phyloP scores from a whole-genome alignment of 2,888 invertebrate genomes.

The Celastrina argiolus region DNA sequence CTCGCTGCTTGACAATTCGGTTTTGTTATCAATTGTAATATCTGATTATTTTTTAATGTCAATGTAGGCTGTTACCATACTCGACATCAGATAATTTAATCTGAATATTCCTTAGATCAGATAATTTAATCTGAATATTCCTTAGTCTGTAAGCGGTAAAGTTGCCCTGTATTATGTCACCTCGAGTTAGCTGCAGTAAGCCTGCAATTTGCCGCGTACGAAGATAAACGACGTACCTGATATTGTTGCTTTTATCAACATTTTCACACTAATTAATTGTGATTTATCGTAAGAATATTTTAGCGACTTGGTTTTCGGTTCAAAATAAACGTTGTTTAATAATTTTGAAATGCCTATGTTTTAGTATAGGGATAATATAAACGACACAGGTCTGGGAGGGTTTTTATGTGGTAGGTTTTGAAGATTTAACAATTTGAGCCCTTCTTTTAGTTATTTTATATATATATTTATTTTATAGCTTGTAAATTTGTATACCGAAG shows the following conservation, averaged over 20 bases:
- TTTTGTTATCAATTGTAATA: too few relatives aligned
- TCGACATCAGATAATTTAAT: neutral
- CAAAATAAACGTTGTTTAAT: neutral
- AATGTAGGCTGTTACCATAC: neutral
- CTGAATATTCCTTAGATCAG: too few relatives aligned
- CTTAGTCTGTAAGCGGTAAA: slow-evolving; percentile 28
- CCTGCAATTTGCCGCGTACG: slow-evolving; percentile 18
- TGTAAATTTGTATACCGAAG: too few relatives aligned
- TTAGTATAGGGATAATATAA: too few relatives aligned
- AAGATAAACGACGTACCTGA: slow-evolving; percentile 19
- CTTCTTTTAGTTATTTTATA: too few relatives aligned
- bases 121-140: neutral
- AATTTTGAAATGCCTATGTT: too few relatives aligned
- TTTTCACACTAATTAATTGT: slow-evolving; percentile 2
- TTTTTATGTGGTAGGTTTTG: too few relatives aligned
- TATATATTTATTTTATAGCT: too few relatives aligned
- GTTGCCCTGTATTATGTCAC: slow-evolving; percentile 34
- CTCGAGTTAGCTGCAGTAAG: slow-evolving; percentile 34
- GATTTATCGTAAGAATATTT: slow-evolving; percentile 11
- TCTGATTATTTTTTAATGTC: too few relatives aligned
- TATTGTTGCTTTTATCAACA: slow-evolving; percentile 5
- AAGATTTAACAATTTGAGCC: too few relatives aligned
- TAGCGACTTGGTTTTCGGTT: slow-evolving; percentile 5
- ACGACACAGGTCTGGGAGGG: too few relatives aligned
- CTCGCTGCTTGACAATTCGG: too few relatives aligned